Evolutionary conservation across 1,140 invertebrate species (phyloP), one percentile per base, ranked within the genome.

Genomic region (Heliconius congener): DNA sequence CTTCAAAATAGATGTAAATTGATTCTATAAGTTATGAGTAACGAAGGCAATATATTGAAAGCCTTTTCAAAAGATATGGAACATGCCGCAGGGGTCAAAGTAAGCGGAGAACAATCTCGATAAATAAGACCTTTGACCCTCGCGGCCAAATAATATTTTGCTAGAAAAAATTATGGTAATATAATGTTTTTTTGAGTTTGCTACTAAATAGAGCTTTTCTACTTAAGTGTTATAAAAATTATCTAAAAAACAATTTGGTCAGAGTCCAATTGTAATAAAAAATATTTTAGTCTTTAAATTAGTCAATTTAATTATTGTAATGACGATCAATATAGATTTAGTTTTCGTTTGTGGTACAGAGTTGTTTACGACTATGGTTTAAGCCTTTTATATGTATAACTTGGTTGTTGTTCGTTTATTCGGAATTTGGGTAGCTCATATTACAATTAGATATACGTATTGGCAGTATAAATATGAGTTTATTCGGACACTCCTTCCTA

Each of bases 371-470:
- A 75, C 80, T 87, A 88, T 81, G 83, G 83, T 74, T 80, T 91
- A 89, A 89, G 87, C 84, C 42, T 87, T 90, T 87, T 87, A 86
- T 90, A 86, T 90, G 85, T 90, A 86, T 90, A 91, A 90, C 82
- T 91, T 85, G 87, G 86, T 92, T 89, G 89, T 90, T 88, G 82
- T 85, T 89, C 83, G 79, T 84, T 86, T 84, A 84, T 87, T 86
- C 87, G 87, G 90, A 89, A 86, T 87, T 84, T 87, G 90, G 87
- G 89, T 92, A 92, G 88, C 80, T 89, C 75, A 83, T 91, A 89
- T 81, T 79, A 78, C 87, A 86, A 60, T 85, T 81, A 78, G 60
- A 78, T 71, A 39, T 52, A 19, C 18, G 6, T 78, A 72, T 39
- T 76, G 80, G 76, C 60, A 81, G 66, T 78, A 81, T 81, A 77